phyloP scores from a whole-genome alignment of 2,888 invertebrate species.

The Phymatocera aterrima region DNA sequence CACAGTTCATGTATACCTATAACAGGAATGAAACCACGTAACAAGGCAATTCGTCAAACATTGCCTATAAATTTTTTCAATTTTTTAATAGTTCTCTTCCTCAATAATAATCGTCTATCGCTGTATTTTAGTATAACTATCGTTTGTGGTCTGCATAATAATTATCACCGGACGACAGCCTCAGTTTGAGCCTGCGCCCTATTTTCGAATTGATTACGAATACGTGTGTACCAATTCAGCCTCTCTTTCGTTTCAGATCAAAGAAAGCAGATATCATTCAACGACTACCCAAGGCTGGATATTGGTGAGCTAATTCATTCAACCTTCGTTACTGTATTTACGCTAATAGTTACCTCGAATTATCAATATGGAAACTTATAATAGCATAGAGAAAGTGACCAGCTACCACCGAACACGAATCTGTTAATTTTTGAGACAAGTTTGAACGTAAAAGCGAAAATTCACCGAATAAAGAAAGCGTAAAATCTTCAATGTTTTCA shows the following conservation, averaged over 20 bases:
- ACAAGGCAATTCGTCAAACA: not conserved
- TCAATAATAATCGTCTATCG: not conserved
- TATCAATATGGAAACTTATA: not conserved
- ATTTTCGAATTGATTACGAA: not conserved
- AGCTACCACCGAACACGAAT: not conserved
- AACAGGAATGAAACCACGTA: not conserved
- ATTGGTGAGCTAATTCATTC: constrained; percentile 66
- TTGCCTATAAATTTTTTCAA: not conserved
- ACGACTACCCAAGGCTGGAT: constrained; percentile 71
- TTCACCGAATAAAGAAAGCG: constrained; percentile 27
- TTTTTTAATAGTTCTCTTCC: not conserved
- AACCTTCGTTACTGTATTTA: not conserved
- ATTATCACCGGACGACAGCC: not conserved
- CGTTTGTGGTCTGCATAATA: not conserved
- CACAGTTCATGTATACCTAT: not conserved
- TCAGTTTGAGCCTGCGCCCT: no score
- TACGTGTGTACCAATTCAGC: no score
- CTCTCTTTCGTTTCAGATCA: constrained; percentile 66
- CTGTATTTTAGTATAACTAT: not conserved
- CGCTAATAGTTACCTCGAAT: not conserved
- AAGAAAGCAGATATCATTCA: constrained; percentile 67
- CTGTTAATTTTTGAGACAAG: not conserved
- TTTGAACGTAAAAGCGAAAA: constrained; percentile 15
- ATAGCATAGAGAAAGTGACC: constrained; percentile 6
- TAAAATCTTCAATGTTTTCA: constrained; percentile 31